Evolutionary conservation across 2,888 invertebrate genomes (phyloP).

Genomic region (Vesta saturnalis): DNA sequence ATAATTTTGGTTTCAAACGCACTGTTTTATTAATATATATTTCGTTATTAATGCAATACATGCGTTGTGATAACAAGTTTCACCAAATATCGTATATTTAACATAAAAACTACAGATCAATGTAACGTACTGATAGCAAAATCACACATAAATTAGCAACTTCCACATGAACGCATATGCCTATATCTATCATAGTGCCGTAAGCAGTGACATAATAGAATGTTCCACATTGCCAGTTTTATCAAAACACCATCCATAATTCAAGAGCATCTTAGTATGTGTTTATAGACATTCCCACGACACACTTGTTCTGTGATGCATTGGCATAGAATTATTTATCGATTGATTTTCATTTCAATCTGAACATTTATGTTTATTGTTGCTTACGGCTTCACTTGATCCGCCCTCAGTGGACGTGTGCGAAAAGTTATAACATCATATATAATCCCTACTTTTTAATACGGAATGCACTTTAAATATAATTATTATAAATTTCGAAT

Average conservation of each 20-base stretch:
- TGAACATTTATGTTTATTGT: slow-evolving; percentile 17
- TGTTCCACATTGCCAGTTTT: slow-evolving; percentile 56
- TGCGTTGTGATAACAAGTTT: neutral
- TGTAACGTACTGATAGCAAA: slow-evolving; percentile 33
- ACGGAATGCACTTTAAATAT: too few relatives aligned
- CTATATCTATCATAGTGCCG: slow-evolving; percentile 52
- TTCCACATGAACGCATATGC: slow-evolving; percentile 46
- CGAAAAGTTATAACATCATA: slow-evolving; percentile 22
- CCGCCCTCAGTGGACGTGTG: slow-evolving; percentile 40
- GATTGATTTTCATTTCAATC: slow-evolving; percentile 32
- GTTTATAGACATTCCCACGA: slow-evolving; percentile 52
- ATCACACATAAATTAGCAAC: slow-evolving; percentile 54
- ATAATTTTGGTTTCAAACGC: too few relatives aligned
- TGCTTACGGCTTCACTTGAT: slow-evolving; percentile 38
- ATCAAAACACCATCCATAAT: slow-evolving; percentile 56
- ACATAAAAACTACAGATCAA: slow-evolving; percentile 36
- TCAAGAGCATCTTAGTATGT: slow-evolving; percentile 50
- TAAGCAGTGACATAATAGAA: slow-evolving; percentile 55
- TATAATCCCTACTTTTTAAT: neutral
- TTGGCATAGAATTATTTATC: slow-evolving; percentile 35
- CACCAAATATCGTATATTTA: neutral
- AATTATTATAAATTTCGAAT: too few relatives aligned
- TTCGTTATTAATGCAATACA: too few relatives aligned
- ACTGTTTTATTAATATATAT: too few relatives aligned
- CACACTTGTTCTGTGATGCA: slow-evolving; percentile 42